Evolutionary conservation across 2,797 vertebrate genomes (phyloP).

Genomic region (Sebastolobus alascanus): DNA sequence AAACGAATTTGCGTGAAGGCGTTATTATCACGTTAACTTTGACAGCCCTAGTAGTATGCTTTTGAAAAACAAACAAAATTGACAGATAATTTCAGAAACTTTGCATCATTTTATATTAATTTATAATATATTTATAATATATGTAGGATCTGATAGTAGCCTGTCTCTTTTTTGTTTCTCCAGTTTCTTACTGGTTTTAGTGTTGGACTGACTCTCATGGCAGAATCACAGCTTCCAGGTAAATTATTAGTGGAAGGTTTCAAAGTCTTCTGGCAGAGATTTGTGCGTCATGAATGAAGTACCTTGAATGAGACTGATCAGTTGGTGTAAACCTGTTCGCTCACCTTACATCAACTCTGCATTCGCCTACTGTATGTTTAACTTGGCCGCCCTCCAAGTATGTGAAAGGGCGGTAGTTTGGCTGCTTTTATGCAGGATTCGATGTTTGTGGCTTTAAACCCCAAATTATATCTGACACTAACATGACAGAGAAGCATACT

Average conservation of each 20-base stretch:
- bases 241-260: slow-evolving; percentile 45
- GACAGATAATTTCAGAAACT: neutral
- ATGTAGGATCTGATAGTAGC: neutral
- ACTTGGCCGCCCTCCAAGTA: slow-evolving; percentile 46
- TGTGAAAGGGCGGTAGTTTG: slow-evolving; percentile 5
- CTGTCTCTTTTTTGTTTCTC: neutral
- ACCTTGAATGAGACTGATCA: neutral
- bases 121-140: too few species aligned
- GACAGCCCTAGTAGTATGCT: too few species aligned
- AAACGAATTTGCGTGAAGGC: too few species aligned
- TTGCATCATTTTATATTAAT: neutral
- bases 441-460: neutral
- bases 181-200: neutral
- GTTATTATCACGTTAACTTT: too few species aligned
- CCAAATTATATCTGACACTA: neutral
- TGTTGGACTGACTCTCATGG: too few species aligned
- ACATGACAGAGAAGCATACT: neutral
- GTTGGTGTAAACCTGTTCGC: slow-evolving; percentile 1
- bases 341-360: slow-evolving; percentile 41
- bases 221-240: neutral
- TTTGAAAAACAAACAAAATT: neutral
- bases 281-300: neutral
- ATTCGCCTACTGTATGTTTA: slow-evolving; percentile 38
- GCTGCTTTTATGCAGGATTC: neutral
- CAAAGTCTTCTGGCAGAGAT: slow-evolving; percentile 41